Conservation (phyloP, 2,797 vertebrate species). For the Petrocephalus sullivani region DNA sequence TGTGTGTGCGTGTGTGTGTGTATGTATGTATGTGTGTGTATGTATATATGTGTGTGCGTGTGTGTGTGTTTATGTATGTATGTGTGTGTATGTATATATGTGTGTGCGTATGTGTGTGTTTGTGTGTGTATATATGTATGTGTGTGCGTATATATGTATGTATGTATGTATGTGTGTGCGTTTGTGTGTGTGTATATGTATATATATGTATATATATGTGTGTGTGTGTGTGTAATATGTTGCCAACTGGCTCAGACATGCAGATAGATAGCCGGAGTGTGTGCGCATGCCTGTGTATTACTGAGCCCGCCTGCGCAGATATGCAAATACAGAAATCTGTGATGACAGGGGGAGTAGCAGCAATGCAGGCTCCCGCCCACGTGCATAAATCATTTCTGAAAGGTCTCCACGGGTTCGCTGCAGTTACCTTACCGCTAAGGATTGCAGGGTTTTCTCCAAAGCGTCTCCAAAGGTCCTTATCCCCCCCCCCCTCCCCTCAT, state of each 20-base stretch:
- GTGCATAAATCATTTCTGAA: not conserved
- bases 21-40: not conserved
- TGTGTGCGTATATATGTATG: too few relatives aligned
- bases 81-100: too few relatives aligned
- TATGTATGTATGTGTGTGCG: too few relatives aligned
- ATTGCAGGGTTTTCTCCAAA: not conserved
- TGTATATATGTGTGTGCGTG: too few relatives aligned
- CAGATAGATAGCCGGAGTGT: not conserved
- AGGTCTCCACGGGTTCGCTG: not conserved
- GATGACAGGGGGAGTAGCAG: not conserved
- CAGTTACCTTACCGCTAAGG: not conserved
- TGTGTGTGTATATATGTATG: too few relatives aligned
- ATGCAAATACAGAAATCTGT: constrained; percentile 7
- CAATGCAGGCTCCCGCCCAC: not conserved
- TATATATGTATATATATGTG: not conserved
- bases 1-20: not conserved
- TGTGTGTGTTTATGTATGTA: too few relatives aligned
- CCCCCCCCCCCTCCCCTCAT: not conserved
- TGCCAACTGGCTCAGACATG: constrained; percentile 40
- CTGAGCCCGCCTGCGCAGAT: not conserved
- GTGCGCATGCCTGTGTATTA: not conserved
- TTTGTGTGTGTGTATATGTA: not conserved
- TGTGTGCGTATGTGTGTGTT: too few relatives aligned
- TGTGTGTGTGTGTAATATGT: too few relatives aligned
- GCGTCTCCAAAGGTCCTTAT: not conserved